A percentile compares a stretch with the other conserved stretches of the same genome.
phyloP scores from a whole-genome alignment of 1,140 invertebrate species.

The Heliothis subflexa region DNA sequence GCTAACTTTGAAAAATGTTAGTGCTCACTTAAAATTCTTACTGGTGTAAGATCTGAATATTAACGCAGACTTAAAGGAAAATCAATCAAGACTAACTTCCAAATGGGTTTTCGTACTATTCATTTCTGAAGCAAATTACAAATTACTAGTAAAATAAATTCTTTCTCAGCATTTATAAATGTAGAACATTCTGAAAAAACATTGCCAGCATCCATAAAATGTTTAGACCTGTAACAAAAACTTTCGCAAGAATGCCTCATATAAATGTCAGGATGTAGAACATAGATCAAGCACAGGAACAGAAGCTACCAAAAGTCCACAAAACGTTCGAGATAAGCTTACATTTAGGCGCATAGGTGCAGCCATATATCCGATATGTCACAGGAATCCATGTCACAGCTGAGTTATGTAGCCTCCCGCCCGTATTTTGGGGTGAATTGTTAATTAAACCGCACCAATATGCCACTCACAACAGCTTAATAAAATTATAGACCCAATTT shows the following conservation, averaged over 20 bases:
- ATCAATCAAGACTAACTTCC: slow-evolving; percentile 9
- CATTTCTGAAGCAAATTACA: no score
- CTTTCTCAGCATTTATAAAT: no score
- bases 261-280: background rate
- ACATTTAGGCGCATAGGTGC: slow-evolving; percentile 34
- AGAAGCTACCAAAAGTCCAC: slow-evolving; percentile 14
- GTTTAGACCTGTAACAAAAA: background rate
- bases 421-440: slow-evolving; percentile 59
- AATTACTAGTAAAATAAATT: no score
- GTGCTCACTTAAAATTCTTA: slow-evolving; percentile 31
- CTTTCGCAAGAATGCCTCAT: background rate
- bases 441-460: slow-evolving; percentile 65
- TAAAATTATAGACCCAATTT: slow-evolving; percentile 55
- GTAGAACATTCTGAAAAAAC: no score
- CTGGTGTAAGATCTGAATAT: background rate
- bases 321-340: slow-evolving; percentile 23
- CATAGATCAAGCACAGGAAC: background rate
- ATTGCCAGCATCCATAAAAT: no score
- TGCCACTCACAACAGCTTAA: slow-evolving; percentile 58
- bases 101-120: background rate
- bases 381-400: slow-evolving; percentile 53
- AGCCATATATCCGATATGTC: slow-evolving; percentile 41
- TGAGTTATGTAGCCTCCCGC: slow-evolving; percentile 55
- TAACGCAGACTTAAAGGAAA: background rate
- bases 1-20: slow-evolving; percentile 39